Evolutionary conservation across 2,113 vertebrate species (phyloP).

Genomic region (Tychaedon coryphoeus): DNA sequence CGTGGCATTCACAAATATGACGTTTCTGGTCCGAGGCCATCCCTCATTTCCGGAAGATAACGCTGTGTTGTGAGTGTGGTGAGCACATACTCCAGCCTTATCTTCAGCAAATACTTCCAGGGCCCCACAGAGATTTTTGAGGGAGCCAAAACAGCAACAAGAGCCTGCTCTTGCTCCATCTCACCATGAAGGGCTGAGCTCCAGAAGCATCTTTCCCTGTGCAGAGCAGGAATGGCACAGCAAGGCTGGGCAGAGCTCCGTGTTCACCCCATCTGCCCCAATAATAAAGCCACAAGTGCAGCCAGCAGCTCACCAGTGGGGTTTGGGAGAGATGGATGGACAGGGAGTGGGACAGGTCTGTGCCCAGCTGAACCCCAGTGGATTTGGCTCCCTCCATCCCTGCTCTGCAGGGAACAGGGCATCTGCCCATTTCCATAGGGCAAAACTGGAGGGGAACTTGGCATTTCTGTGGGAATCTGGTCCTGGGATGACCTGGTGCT

Average conservation of each 20-base stretch:
- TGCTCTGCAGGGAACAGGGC: rapidly evolving
- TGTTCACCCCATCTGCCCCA: neutral
- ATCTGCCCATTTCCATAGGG: neutral
- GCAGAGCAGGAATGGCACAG: neutral
- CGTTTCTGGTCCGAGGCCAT: neutral
- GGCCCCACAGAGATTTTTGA: neutral
- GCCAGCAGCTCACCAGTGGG: rapidly evolving
- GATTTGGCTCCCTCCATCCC: neutral
- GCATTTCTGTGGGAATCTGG: neutral
- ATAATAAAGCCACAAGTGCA: rapidly evolving
- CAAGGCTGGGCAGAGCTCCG: rapidly evolving
- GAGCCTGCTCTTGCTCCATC: neutral
- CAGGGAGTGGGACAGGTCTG: neutral
- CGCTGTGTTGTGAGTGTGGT: neutral
- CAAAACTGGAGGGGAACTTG: rapidly evolving
- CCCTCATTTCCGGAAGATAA: conserved; percentile 2
- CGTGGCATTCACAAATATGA: neutral
- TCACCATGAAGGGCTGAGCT: rapidly evolving
- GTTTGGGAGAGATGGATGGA: rapidly evolving
- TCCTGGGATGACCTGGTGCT: neutral
- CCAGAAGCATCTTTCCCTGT: neutral
- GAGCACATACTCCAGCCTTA: neutral
- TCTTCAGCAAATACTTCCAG: conserved; percentile 11
- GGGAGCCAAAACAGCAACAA: neutral
- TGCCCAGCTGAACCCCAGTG: neutral